Conservation (phyloP, 2,113 vertebrate genomes). For the Pogonocichla stellata region DNA sequence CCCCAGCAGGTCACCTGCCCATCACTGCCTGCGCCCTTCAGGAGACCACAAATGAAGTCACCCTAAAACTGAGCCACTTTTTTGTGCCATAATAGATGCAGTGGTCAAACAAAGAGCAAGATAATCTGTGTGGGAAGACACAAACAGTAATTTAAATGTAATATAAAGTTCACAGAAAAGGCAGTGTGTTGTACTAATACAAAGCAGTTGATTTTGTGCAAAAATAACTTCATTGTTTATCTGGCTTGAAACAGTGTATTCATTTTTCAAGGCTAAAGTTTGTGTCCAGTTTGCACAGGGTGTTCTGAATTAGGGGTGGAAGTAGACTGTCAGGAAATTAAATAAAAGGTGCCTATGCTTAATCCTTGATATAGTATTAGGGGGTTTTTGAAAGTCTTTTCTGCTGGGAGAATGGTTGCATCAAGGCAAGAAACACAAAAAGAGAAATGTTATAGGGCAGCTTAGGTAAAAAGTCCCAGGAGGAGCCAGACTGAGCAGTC, state of each 20-base stretch:
- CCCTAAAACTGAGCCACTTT: not conserved
- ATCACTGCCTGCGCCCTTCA: not conserved
- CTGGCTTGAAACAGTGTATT: not conserved
- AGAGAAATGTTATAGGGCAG: not conserved
- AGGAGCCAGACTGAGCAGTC: not conserved
- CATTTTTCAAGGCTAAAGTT: not conserved
- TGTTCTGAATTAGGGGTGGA: not conserved
- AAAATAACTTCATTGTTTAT: not conserved
- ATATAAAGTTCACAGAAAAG: not conserved
- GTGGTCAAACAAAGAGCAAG: not conserved
- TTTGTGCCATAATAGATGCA: accelerated
- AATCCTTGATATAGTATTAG: not conserved
- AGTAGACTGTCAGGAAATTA: not conserved
- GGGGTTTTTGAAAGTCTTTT: not conserved
- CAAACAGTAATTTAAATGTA: not conserved
- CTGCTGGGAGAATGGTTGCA: not conserved
- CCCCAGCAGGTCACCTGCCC: not conserved
- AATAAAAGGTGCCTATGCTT: not conserved
- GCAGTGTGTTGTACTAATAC: not conserved
- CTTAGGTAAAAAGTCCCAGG: not conserved
- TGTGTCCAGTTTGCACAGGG: not conserved
- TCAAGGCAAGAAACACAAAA: not conserved
- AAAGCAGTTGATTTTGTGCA: not conserved
- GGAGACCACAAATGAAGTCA: not conserved
- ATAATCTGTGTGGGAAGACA: not conserved